Evolutionary conservation across 2,888 invertebrate species (phyloP).

Genomic region (Pseudococcus jackbeardsleyi): DNA sequence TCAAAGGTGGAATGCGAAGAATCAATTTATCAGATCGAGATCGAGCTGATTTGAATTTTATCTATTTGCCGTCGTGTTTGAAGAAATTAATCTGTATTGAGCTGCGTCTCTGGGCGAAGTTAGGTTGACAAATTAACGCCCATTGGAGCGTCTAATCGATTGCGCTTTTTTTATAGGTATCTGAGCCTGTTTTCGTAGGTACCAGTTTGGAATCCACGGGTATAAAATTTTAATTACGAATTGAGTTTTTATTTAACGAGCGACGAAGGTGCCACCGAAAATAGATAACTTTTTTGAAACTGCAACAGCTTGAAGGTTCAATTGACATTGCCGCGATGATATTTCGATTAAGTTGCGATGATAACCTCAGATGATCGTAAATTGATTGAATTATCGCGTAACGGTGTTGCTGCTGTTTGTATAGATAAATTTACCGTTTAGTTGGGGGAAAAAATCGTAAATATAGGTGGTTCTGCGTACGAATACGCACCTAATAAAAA

Average conservation of each 20-base stretch:
- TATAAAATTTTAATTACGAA: conserved; percentile 38
- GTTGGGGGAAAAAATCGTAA: not conserved
- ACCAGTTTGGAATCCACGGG: no score
- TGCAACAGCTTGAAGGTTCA: not conserved
- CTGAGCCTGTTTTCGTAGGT: not conserved
- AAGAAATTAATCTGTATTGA: not conserved
- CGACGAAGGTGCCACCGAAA: not conserved
- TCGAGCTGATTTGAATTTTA: conserved; percentile 35
- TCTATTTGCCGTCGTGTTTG: no score
- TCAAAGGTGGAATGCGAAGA: not conserved
- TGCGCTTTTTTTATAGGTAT: not conserved
- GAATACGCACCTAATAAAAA: not conserved
- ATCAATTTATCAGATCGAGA: not conserved
- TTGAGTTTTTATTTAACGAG: not conserved
- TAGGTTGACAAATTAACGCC: conserved; percentile 38
- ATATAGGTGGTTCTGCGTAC: not conserved
- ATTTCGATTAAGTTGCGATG: conserved; percentile 10
- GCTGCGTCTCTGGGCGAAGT: not conserved
- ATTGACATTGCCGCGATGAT: not conserved
- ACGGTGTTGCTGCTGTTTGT: not conserved
- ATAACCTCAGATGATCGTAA: not conserved
- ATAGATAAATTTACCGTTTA: conserved; percentile 20
- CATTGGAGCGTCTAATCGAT: not conserved
- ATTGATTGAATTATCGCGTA: not conserved
- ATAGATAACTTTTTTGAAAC: not conserved